Conservation (phyloP, 2,888 invertebrate species). For the Craniophora ligustri region DNA sequence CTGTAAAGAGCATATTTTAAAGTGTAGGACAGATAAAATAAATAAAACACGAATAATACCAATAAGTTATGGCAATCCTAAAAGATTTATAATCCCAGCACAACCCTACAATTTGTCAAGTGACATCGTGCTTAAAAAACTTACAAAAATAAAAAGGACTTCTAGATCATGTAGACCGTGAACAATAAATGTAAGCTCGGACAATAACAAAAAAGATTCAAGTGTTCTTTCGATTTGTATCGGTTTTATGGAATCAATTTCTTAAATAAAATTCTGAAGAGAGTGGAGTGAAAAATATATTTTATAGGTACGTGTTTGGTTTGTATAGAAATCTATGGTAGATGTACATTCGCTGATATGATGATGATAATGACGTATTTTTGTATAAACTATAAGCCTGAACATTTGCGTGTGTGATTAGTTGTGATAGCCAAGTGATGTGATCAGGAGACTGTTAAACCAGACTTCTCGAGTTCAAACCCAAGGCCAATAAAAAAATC, state of each 20-base stretch:
- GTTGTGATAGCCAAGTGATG: too few species aligned
- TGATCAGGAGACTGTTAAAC: too few species aligned
- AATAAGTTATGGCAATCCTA: not conserved
- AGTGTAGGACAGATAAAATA: not conserved
- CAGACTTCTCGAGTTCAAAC: too few species aligned
- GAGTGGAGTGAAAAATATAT: slow-evolving; percentile 5
- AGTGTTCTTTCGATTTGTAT: slow-evolving; percentile 13
- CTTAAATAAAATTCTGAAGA: slow-evolving; percentile 14
- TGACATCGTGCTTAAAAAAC: slow-evolving; percentile 14
- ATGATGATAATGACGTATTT: slow-evolving; percentile 14
- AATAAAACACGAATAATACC: not conserved
- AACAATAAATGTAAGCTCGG: not conserved
- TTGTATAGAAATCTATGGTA: too few species aligned
- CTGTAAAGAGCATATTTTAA: too few species aligned
- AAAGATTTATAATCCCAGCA: not conserved
- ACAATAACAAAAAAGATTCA: slow-evolving; percentile 7
- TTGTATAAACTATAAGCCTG: slow-evolving; percentile 20
- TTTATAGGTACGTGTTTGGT: too few species aligned
- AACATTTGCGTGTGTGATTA: slow-evolving; percentile 2
- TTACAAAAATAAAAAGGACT: slow-evolving; percentile 2
- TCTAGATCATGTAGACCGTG: slow-evolving; percentile 3
- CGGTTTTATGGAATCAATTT: slow-evolving; percentile 15
- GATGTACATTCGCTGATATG: too few species aligned
- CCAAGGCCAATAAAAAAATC: too few species aligned
- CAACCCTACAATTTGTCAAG: slow-evolving; percentile 14